Base-by-base conservation (phyloP, 2,113 vertebrate genomes). In the Acanthisitta chloris region DNA sequence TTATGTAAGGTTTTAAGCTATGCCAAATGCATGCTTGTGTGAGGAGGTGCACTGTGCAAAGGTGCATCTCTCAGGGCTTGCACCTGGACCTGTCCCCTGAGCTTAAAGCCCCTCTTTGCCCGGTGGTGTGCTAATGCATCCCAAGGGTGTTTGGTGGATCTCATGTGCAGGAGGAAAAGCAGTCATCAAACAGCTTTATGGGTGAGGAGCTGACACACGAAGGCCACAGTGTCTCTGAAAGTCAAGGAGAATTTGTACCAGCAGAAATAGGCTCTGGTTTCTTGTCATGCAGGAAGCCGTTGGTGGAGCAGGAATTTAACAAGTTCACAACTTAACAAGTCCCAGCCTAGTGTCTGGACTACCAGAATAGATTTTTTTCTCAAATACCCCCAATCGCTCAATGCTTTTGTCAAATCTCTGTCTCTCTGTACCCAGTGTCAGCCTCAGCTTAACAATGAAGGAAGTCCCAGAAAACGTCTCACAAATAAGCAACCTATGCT, bases 281-380 rank as follows among this genome's bases (percentile, higher is more conserved):
- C 88, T 96, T 62, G 51, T 97, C 85, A 77, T 88, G 69, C 93
- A 83, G 90, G 95, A 96, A 96, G 67, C 94, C 38, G 85, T 94
- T 94, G 94, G 95, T 88, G 96, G 93, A 95, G 92, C 46, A 76
- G 74, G 94, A 96, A 95, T 94, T 93, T 96, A 96, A 86, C 95
- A 94, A 93, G 94, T 96, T 96, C 94, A 88, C 92, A 95, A 93
- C 93, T 95, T 96, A 96, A 95, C 90, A 88, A 96, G 95, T 96
- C 94, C 85, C 93, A 95, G 90, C 95, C 93, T 96, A 95, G 95
- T 95, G 95, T 96, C 95, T 96, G 81, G 95, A 79, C 88, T 94
- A 96, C 95, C 71, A 96, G 94, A 97, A 96, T 96, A 95, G 93
- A 94, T 77, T 94, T 90, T 90, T 96, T 93, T 95, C 90, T 94